Base-by-base conservation (phyloP, 2,888 invertebrate species). In the Drosophila leonis region DNA sequence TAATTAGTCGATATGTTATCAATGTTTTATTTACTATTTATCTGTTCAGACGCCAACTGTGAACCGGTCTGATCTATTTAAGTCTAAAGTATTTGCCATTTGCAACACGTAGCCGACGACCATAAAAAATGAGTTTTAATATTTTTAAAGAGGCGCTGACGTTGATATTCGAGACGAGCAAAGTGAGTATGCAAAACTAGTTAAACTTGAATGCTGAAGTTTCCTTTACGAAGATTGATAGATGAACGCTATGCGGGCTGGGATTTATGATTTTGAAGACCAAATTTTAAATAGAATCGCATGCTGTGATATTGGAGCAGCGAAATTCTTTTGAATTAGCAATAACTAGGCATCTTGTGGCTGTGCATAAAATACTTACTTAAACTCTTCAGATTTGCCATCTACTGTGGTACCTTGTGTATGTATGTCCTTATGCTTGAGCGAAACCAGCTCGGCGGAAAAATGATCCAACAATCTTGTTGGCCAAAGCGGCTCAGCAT, bases 401-500 rank as follows among this genome's bases (percentile, higher is more conserved):
- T 29, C 24, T 15, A 15, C 6, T 31, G 7, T 9, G 18, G 29
- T 12, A 18, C 20, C 56, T 10, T 35, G 12, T 35, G 52, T 24
- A 10, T 48, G 56, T 33, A 10, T 48, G 56, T 33, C 33, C 44
- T 51, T 35, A 24, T 39, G 18, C 35, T 35, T 51, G 44, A 44
- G 15, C 31, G 7, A 54, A 65, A 39, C 6, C 46, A 60, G 72
- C 60, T 56, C 48, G 37, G 7, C n/a, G 18, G 15, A 24, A 18
- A 73, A 74, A 56, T 75, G 51, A 75, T 68, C 60, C 63, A 54
- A 70, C 51, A 75, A 75, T 59, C 42, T 59, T 24, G 49, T 64
- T 51, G 72, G 61, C 66, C 74, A 65, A 82, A 78, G 75, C 65
- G 63, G 65, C 79, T 82, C 61, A 68, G 44, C 65, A 35, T 41